These are phyloP conservation scores for Macrotis lagotis DNA, from an alignment of 2,113 vertebrate genomes.

Conservation along the genomic window DNA sequence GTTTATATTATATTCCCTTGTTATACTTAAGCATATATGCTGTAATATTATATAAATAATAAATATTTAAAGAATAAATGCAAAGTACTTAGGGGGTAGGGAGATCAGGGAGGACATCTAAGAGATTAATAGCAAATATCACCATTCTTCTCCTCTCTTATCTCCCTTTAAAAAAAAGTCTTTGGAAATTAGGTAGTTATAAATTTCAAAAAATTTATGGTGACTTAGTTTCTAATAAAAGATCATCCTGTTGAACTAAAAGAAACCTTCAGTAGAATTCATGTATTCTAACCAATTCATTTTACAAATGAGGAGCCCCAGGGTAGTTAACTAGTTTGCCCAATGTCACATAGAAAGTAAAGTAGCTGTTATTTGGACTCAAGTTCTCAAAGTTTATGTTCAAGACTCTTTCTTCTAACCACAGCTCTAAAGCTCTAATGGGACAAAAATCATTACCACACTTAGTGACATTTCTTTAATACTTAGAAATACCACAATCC, in stretches of 20 bases:
- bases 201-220: neutral
- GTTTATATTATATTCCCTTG: too few species aligned
- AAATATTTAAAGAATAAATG: too few species aligned
- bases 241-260: neutral
- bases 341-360: neutral
- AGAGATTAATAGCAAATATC: too few species aligned
- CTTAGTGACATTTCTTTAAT: neutral
- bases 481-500: neutral
- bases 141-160: too few species aligned
- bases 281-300: neutral
- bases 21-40: too few species aligned
- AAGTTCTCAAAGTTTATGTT: neutral
- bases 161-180: too few species aligned
- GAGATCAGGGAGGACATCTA: too few species aligned
- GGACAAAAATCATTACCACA: neutral
- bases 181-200: neutral
- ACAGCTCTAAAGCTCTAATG: neutral
- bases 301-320: neutral
- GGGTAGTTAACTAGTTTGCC: neutral
- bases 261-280: neutral
- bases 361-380: neutral
- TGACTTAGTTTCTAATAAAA: neutral
- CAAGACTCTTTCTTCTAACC: neutral
- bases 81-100: too few species aligned
- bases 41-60: too few species aligned